Percentiles rank a stretch among this genome's conserved stretches.
Evolutionary conservation across 2,113 vertebrate species (phyloP).

Genomic region (Pseudorasbora parva): DNA sequence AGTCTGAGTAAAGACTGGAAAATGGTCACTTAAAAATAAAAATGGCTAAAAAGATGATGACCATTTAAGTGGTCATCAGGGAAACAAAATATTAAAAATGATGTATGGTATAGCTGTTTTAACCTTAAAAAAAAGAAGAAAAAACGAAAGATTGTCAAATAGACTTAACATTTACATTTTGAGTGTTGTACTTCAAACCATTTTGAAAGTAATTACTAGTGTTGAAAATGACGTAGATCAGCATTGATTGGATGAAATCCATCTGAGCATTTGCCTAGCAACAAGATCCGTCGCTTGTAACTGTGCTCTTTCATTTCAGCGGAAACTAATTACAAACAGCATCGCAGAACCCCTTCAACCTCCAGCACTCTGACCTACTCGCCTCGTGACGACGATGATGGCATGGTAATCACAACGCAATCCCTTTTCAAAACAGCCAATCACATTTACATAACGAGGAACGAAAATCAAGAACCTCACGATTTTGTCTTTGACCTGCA

Average conservation of each 20-base stretch:
- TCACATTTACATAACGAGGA: conserved; percentile 22
- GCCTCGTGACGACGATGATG: conserved; percentile 90
- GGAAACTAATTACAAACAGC: conserved; percentile 91
- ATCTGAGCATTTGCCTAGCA: neutral
- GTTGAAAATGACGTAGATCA: conserved; percentile 6
- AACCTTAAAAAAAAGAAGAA: too few species aligned
- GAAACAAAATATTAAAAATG: neutral
- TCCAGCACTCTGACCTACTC: conserved; percentile 94
- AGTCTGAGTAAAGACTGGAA: neutral
- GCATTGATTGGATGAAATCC: neutral
- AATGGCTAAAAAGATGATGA: neutral
- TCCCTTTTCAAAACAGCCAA: conserved; percentile 9
- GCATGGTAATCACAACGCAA: conserved; percentile 85
- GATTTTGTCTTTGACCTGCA: neutral
- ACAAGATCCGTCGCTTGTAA: conserved; percentile 11
- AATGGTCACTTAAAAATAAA: neutral
- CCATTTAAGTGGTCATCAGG: neutral
- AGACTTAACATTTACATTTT: neutral
- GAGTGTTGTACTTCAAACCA: neutral
- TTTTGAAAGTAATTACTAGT: neutral
- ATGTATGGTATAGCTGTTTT: neutral
- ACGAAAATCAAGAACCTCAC: neutral
- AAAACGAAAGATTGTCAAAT: neutral
- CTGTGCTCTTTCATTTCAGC: conserved; percentile 68
- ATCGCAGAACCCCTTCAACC: conserved; percentile 91